Base-by-base conservation (phyloP, 2,113 vertebrate genomes). In the Tichodroma muraria region DNA sequence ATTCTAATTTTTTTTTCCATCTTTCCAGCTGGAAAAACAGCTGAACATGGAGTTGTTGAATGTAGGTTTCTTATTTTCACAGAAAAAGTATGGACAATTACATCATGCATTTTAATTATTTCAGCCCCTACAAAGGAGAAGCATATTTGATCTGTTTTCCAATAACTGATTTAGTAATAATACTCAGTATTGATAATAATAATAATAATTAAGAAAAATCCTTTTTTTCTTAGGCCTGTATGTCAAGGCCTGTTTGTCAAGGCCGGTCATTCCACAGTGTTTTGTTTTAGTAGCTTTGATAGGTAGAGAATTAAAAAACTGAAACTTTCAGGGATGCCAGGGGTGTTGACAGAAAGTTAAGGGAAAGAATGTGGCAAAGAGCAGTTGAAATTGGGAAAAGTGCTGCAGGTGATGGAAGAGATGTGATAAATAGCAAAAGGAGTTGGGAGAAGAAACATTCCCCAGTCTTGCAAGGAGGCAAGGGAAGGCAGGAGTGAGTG, bases 1-100 rank as follows among this genome's bases (percentile, higher is more conserved):
- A 78, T 77, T 90, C 33, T 90, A 79, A 80, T 78, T 80, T 93
- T 80, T n/a, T 82, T 95, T 60, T 12, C 35, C 71, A 44, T 90
- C 89, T 64, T 92, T 86, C 84, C 90, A 94, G 72, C 56, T 92
- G 75, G 94, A 90, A 75, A 92, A 92, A 73, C 87, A 96, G 89
- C 86, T 95, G 94, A 96, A 90, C 68, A 40, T 30, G 28, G 59
- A 71, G 71, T 83, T 57, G 59, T 92, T 94, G 71, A 93, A 82
- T 90, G 50, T 28, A 85, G 76, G 71, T 88, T 95, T 93, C 80
- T 88, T 83, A 77, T 86, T 94, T 92, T 50, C 89, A 69, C 22
- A 70, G 80, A 53, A 82, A 91, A 90, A 93, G 15, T 64, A 42
- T 50, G 77, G 83, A 86, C 93, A 80, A 73, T 88, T 83, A 64